Evolutionary conservation across 2,888 invertebrate species (phyloP).

Genomic region (Drosophila atripex): DNA sequence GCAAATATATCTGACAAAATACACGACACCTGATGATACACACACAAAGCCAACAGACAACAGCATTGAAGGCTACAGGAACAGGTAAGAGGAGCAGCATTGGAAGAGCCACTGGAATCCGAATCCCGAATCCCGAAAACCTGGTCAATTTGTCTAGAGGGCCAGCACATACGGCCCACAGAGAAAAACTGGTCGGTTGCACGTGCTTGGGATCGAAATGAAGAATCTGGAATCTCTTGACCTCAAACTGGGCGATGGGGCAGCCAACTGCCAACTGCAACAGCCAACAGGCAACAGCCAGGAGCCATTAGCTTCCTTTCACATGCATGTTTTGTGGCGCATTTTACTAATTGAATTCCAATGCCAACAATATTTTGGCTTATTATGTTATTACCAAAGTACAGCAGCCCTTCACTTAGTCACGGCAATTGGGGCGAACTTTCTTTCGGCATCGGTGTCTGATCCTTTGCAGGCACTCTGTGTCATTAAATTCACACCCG

Average conservation of each 20-base stretch:
- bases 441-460: slow-evolving; percentile 58
- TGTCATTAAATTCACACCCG: slow-evolving; percentile 77
- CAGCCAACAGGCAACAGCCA: too few species aligned
- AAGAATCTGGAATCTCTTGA: slow-evolving; percentile 40
- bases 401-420: slow-evolving; percentile 55
- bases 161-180: slow-evolving; percentile 22
- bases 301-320: slow-evolving; percentile 49
- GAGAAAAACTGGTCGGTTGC: slow-evolving; percentile 65
- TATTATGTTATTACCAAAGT: slow-evolving; percentile 75
- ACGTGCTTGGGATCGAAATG: slow-evolving; percentile 53
- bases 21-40: slow-evolving; percentile 80
- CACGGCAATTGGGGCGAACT: slow-evolving; percentile 63
- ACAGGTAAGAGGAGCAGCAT: slow-evolving; percentile 29
- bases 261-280: too few species aligned
- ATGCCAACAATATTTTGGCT: slow-evolving; percentile 76
- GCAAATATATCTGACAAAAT: slow-evolving; percentile 82
- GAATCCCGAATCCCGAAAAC: slow-evolving; percentile 31
- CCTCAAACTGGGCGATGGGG: slow-evolving; percentile 58
- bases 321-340: slow-evolving; percentile 41
- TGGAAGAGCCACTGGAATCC: slow-evolving; percentile 41
- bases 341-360: slow-evolving; percentile 75
- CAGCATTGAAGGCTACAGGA: slow-evolving; percentile 7
- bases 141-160: slow-evolving; percentile 68
- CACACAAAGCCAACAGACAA: slow-evolving; percentile 12
- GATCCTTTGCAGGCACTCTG: slow-evolving; percentile 26